Conservation (phyloP, 2,797 vertebrate genomes). For the Meda fulgida region DNA sequence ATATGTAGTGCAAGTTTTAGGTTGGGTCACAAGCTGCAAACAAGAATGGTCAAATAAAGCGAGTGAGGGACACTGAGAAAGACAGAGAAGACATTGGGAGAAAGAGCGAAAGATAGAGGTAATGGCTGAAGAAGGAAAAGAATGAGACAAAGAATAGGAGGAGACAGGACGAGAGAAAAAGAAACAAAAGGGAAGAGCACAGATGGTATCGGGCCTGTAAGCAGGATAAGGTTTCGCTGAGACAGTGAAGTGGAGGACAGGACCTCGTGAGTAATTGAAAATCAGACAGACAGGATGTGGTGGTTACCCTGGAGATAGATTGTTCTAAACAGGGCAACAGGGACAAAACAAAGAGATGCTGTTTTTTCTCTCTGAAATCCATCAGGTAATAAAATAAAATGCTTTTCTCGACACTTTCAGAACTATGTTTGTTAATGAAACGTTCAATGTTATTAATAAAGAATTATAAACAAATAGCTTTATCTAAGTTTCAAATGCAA, state of each 20-base stretch:
- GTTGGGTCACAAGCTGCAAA: background rate
- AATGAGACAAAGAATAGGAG: conserved; percentile 32
- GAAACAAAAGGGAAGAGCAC: conserved; percentile 40
- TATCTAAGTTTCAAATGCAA: conserved; percentile 2
- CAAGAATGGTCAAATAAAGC: conserved; percentile 11
- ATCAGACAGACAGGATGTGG: conserved; percentile 71
- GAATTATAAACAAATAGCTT: conserved; percentile 1
- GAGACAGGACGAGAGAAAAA: conserved; percentile 31
- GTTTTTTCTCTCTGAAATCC: conserved; percentile 41
- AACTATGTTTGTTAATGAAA: conserved; percentile 33
- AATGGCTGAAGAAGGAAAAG: conserved; percentile 41
- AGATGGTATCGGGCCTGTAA: conserved; percentile 55
- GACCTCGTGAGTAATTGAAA: conserved; percentile 77
- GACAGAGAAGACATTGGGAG: conserved; percentile 27
- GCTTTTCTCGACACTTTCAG: conserved; percentile 15
- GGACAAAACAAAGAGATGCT: conserved; percentile 76
- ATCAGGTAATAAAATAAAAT: conserved; percentile 47
- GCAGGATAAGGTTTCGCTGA: conserved; percentile 67
- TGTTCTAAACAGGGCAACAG: conserved; percentile 71
- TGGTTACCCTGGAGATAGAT: conserved; percentile 75
- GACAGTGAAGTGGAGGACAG: conserved; percentile 67
- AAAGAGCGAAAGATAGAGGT: conserved; percentile 18
- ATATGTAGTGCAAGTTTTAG: conserved; percentile 1
- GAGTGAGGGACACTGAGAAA: background rate
- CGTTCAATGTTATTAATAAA: conserved; percentile 17